A percentile compares a stretch with the other conserved stretches of the same genome.
Conservation (phyloP, 2,797 vertebrate species). For the Liasis olivaceus region DNA sequence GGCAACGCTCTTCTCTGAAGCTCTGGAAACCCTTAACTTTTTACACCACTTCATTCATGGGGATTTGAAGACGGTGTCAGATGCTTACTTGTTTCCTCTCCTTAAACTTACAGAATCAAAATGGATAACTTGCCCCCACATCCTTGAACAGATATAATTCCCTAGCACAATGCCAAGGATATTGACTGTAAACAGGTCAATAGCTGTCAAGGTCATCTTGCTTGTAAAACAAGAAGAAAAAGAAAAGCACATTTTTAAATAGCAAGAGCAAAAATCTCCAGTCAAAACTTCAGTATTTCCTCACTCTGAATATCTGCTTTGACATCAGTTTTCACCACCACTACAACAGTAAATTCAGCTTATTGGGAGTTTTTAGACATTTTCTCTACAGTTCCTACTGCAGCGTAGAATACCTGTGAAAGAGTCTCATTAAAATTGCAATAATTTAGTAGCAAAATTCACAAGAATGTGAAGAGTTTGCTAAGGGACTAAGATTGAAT, state of each 20-base stretch:
- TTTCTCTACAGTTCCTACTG: background rate
- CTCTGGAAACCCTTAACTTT: background rate
- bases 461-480: background rate
- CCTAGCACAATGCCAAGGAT: constrained; percentile 10
- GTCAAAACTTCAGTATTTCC: background rate
- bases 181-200: constrained; percentile 50
- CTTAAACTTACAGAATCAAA: constrained; percentile 25
- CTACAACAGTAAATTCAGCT: background rate
- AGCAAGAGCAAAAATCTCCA: background rate
- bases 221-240: constrained; percentile 54
- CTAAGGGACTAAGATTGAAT: background rate
- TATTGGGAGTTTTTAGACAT: background rate
- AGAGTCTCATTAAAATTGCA: background rate
- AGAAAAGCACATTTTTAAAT: background rate
- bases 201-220: constrained; percentile 62
- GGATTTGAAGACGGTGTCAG: accelerated
- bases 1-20: background rate
- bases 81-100: background rate
- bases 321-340: constrained; percentile 22
- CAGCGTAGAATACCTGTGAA: background rate
- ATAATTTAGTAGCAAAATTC: background rate
- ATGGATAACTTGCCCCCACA: background rate
- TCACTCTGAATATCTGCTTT: constrained; percentile 39
- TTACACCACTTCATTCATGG: background rate
- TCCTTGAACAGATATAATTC: background rate